Evolutionary conservation across 2,888 invertebrate genomes (phyloP), one percentile per base, ranked within the genome.

Genomic region (Coelopa pilipes): DNA sequence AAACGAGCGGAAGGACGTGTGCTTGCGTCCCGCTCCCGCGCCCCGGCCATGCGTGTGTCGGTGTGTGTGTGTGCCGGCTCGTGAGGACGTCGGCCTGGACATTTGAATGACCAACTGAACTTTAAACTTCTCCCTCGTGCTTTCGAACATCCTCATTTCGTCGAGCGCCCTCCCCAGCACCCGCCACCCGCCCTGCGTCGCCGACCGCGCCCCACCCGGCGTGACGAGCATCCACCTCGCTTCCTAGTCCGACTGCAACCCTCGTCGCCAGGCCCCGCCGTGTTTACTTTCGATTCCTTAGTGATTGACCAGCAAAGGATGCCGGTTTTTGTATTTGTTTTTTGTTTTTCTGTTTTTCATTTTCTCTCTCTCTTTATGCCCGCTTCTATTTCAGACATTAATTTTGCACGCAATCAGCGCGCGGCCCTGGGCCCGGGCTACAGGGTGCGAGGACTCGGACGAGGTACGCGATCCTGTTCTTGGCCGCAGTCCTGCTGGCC

Each of bases 81-180:
- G n/a, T n/a, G n/a, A n/a, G n/a, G n/a, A n/a, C n/a, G 7, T 15
- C 47, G 57, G 65, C 70, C 34, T 74, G 72, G 72, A 70, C 76
- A 78, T 78, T 79, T 82, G 78, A 82, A 80, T 83, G 84, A 83
- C 83, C 83, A 83, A 83, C 80, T 82, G 82, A 83, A 83, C 82
- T 83, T 84, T 80, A 80, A 81, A 81, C 81, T 82, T 82, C 77
- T 76, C 70, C 46, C 19, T 72, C 74, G 62, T 67, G 55, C 53
- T 76, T 76, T 75, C 76, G 78, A 76, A 79, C 24, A 45, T 68
- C n/a, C 24, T 17, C 55, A 17, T 34, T 68, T 55, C 55, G 55
- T 55, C 7, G n/a, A 34, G 34, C 17, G 11, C 60, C 24, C 15
- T 70, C 57, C 57, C 45, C 34, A 68, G 12, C 45, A 55, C 57